Evolutionary conservation across 1,140 invertebrate genomes (phyloP), one percentile per base, ranked within the genome.

Genomic region (Formica selysi): DNA sequence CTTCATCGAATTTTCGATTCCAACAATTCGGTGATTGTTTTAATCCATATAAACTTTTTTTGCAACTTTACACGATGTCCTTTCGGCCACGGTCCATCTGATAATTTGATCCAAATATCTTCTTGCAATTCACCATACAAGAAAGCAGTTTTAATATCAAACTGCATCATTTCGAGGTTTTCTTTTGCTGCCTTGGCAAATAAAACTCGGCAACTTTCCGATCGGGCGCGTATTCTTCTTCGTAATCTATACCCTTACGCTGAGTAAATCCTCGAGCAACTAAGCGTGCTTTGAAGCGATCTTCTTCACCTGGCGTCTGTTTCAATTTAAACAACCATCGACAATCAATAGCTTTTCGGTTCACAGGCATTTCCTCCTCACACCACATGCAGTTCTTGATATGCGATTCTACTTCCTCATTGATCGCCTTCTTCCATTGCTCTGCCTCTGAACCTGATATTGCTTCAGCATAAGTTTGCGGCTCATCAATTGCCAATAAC

Each of bases 21-120:
- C 90, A 93, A 32, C 85, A 54, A 57, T 84, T 87, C 7, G 91
- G 87, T 16, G 92, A 88, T 86, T 94, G 93, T 65, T 94, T 94
- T 3, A 94, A 78, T 6, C 93, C 93, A 22, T 22, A 22, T 22
- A 94, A 81, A 36, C 92, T 22, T 44, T 64, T 93, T 92, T n/a
- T 91, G 89, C 6, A 93, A 70, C 44, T 71, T 83, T 88, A 93
- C 29, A 92, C 91, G 81, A 92, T 86, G 41, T 89, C 68, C 71
- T 67, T 85, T 19, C 38, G 8, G 6, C 44, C 62, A 62, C 7
- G 22, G 29, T 80, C 29, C 26, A 19, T 67, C 59, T 0, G 64
- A 29, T 32, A 62, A 26, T 22, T 48, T 4, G 3, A 80, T 80
- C 19, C 59, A 80, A 13, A 62, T 67, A 5, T 67, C 7, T 36